phyloP scores from a whole-genome alignment of 2,113 vertebrate species.

The Chaetura pelagica region DNA sequence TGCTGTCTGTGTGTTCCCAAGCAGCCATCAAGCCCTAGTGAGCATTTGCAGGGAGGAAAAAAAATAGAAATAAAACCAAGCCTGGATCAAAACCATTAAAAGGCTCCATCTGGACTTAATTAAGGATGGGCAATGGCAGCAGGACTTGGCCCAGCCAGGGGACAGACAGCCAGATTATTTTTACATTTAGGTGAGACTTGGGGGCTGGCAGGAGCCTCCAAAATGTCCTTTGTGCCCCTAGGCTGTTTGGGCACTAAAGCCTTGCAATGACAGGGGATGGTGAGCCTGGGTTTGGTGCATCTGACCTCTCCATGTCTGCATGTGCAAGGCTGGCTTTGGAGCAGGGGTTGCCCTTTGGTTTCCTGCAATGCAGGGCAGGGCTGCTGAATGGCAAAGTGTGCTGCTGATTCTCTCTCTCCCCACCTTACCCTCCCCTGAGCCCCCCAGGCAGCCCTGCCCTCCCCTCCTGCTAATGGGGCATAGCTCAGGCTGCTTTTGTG shows the following conservation, averaged over 20 bases:
- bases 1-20: constrained; percentile 52
- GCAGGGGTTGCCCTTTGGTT: background rate
- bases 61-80: constrained; percentile 49
- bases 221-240: background rate
- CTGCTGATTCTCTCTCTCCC: fast-evolving
- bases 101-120: constrained; percentile 42
- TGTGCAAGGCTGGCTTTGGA: background rate
- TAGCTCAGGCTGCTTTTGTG: background rate
- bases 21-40: constrained; percentile 54
- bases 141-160: background rate
- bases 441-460: background rate
- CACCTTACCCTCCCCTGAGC: background rate
- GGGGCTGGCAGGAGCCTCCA: background rate
- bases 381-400: fast-evolving
- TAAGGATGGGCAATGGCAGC: constrained; percentile 44
- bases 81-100: constrained; percentile 62
- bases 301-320: fast-evolving
- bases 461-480: background rate
- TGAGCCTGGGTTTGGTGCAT: fast-evolving
- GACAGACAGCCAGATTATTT: fast-evolving
- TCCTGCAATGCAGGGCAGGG: fast-evolving
- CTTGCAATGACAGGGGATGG: background rate
- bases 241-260: background rate
- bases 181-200: fast-evolving
- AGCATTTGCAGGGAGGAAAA: constrained; percentile 60